phyloP scores from a whole-genome alignment of 2,113 vertebrate species.

The Cairina moschata region DNA sequence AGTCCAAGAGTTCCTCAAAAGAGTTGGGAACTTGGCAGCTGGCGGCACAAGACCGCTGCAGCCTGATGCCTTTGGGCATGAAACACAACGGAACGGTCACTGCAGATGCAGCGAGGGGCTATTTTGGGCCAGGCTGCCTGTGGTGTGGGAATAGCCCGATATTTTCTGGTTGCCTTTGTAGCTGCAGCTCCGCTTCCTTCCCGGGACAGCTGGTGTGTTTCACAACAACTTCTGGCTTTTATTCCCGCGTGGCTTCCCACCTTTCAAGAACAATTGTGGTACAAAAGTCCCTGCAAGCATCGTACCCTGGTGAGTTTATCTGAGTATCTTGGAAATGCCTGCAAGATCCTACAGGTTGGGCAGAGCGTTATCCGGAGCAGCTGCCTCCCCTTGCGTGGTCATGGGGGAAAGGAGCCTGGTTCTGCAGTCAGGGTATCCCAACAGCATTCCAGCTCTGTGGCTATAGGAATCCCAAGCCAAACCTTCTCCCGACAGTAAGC shows the following conservation, averaged over 20 bases:
- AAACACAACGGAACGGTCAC: fast-evolving
- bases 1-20: conserved; percentile 12
- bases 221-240: background rate
- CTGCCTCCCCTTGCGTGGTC: background rate
- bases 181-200: background rate
- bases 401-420: background rate
- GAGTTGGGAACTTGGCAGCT: background rate
- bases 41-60: fast-evolving
- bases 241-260: background rate
- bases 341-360: background rate
- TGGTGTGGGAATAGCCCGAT: background rate
- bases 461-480: background rate
- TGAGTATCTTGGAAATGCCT: background rate
- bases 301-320: background rate
- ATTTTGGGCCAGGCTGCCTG: background rate
- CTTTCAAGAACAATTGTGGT: background rate
- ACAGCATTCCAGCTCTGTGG: background rate
- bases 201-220: background rate
- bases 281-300: background rate
- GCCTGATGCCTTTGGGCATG: background rate
- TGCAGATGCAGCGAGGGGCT: background rate
- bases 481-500: background rate
- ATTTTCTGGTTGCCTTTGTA: background rate
- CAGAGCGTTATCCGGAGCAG: background rate
- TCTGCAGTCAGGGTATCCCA: background rate